phyloP scores from a whole-genome alignment of 2,113 vertebrate genomes.

The Hemichromis elongatus region DNA sequence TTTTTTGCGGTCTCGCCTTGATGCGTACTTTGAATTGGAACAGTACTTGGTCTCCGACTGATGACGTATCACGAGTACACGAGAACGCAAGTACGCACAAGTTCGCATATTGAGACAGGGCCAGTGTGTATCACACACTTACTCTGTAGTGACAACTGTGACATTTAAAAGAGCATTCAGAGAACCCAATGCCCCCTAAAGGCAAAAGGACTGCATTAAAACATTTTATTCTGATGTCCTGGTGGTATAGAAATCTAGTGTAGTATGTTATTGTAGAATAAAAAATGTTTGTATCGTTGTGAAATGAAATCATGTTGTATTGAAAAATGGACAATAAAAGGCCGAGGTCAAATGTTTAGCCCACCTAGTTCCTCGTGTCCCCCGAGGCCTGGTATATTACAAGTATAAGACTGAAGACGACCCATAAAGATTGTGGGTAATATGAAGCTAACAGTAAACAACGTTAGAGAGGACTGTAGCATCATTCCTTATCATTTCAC shows the following conservation, averaged over 20 bases:
- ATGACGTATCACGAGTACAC: no score
- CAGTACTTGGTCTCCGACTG: no score
- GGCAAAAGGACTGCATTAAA: not conserved
- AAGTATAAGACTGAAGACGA: not conserved
- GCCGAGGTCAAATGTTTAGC: no score
- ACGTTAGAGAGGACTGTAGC: not conserved
- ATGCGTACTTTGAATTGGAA: no score
- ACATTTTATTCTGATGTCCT: accelerated
- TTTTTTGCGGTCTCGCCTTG: no score
- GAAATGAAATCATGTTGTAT: not conserved
- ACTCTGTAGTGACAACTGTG: not conserved
- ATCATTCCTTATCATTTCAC: no score
- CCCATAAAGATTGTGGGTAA: not conserved
- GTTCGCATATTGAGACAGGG: no score
- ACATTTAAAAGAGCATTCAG: not conserved
- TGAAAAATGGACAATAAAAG: not conserved
- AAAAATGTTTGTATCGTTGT: not conserved
- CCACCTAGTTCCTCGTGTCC: not conserved
- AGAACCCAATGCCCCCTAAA: not conserved
- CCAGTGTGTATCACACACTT: not conserved
- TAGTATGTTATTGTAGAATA: accelerated
- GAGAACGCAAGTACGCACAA: no score
- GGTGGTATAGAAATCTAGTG: not conserved
- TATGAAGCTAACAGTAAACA: not conserved
- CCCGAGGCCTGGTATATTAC: not conserved